Base-by-base conservation (phyloP, 2,113 vertebrate species). In the Microcebus lehilahytsara region DNA sequence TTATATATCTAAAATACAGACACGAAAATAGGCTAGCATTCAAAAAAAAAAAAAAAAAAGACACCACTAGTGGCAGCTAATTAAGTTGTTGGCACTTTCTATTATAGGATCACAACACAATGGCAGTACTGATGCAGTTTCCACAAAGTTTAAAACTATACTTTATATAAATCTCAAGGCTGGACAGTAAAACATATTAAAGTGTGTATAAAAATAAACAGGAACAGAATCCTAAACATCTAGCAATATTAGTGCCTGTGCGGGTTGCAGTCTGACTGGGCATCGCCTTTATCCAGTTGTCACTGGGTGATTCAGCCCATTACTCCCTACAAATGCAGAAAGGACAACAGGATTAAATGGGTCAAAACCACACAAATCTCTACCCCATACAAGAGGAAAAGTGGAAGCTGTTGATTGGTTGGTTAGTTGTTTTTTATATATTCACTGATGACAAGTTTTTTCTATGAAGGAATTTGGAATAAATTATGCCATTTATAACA, bases 221-320 rank as follows among this genome's bases (percentile, higher is more conserved):
- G 42, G 42, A 49, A 67, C 37, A 75, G n/a, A 85, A 77, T 40
- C 51, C 7, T 77, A n/a, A 75, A 71, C 3, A 17, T 2, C 9
- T 20, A 53, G 4, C 25, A 3, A 0, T 2, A 13, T 37, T 5
- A 6, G 60, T 22, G 4, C 23, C 3, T 0, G 6, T 1, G 10
- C 20, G 25, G 64, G 23, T n/a, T 37, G 2, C 22, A 66, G 62
- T 20, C n/a, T 5, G 0, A 17, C 34, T 62, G 27, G 42, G 10
- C 19, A 16, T 62, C 5, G 6, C 16, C 40, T 51, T 25, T 14
- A 60, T 58, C 69, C 32, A 23, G 2, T 1, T 46, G 6, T 58
- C 5, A 37, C 11, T 16, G 22, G 2, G 9, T 51, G 10, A 23
- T 19, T 40, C 32, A 46, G 23, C 16, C 23, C 12, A 2, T 60